Evolutionary conservation across 2,113 vertebrate genomes (phyloP).

Genomic region (Atrichornis clamosus): DNA sequence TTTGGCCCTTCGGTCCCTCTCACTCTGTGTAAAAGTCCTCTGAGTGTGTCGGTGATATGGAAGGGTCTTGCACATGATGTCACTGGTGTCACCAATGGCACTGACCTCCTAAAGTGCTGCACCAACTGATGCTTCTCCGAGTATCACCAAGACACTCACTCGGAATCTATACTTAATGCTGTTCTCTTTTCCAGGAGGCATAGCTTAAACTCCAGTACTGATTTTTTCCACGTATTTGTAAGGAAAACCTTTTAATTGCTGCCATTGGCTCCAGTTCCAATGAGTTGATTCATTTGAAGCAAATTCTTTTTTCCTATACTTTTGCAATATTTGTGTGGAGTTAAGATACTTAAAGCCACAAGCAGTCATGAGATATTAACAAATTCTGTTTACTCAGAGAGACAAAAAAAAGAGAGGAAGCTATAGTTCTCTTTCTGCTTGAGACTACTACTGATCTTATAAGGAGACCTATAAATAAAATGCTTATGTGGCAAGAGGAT

Average conservation of each 20-base stretch:
- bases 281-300: neutral
- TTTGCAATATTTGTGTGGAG: neutral
- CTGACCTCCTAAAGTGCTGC: neutral
- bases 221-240: neutral
- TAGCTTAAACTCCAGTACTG: neutral
- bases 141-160: neutral
- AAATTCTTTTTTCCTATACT: neutral
- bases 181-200: neutral
- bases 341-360: neutral
- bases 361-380: neutral
- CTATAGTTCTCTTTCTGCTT: neutral
- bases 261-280: neutral
- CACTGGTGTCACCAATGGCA: neutral
- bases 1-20: neutral
- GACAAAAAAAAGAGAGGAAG: neutral
- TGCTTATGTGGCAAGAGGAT: neutral
- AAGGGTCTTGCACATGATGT: neutral
- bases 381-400: neutral
- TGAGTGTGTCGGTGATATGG: neutral
- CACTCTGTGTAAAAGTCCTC: neutral
- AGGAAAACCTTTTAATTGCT: neutral
- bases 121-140: neutral
- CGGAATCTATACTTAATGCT: neutral
- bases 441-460: neutral
- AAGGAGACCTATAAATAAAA: neutral